Base-by-base conservation (phyloP, 2,888 invertebrate species). In the Perizoma affinitatum region DNA sequence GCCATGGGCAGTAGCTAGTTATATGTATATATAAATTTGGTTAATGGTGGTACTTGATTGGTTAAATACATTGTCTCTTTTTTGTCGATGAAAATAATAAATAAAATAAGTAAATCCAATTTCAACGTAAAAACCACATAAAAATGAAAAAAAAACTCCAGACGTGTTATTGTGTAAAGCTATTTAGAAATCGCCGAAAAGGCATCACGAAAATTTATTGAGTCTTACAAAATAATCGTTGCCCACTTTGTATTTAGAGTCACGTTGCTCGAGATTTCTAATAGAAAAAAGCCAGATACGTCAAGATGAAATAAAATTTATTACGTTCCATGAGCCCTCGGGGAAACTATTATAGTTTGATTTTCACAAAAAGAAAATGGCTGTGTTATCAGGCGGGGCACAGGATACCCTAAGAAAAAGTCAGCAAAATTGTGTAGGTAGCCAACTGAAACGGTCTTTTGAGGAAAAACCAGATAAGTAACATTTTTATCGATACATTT, bases 271-370 rank as follows among this genome's bases (percentile, higher is more conserved):
- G 6, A 56, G 11, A 42, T 54, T 49, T 38, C 53, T 61, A 84
- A 84, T 83, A 82, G 83, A 84, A 83, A 82, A 82, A 79, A 22
- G 71, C 76, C 72, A 81, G 82, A 84, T 83, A 83, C 72, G 82
- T 82, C 82, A 74, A 75, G 83, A 78, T 78, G 75, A 78, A 82
- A 80, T 78, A 75, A 82, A 84, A 84, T 85, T 83, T 84, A 84
- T 84, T 83, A 80, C 82, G 10, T 73, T 75, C 78, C 70, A 77
- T 82, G 77, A 80, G 78, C 80, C 83, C 71, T 56, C 63, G 72
- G 79, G 78, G 71, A 79, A 82, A 80, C 83, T 84, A 84, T 84
- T 85, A 22, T 22, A 85, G 83, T 83, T 82, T 75, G 79, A 82
- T 83, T 81, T 78, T 71, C 75, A 78, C 79, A 76, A 82, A 79